phyloP scores from a whole-genome alignment of 2,797 vertebrate genomes.

The Cetoscarus ocellatus region DNA sequence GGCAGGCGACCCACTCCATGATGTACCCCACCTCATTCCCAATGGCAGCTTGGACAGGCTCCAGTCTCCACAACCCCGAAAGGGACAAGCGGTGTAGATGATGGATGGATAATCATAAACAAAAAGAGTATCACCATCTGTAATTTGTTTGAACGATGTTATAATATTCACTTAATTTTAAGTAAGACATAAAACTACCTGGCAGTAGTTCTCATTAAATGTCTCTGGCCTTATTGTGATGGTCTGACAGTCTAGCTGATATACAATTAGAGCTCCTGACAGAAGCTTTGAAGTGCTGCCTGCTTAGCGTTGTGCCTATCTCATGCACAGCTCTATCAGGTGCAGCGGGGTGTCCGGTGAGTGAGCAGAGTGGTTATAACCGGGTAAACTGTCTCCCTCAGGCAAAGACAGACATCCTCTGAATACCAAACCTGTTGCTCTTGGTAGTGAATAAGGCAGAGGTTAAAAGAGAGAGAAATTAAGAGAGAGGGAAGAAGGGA shows the following conservation, averaged over 20 bases:
- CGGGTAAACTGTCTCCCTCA: slow-evolving; percentile 66
- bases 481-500: not conserved
- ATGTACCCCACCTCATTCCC: too few species aligned
- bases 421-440: slow-evolving; percentile 69
- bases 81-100: too few species aligned
- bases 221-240: not conserved
- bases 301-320: slow-evolving; percentile 21
- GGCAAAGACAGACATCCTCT: slow-evolving; percentile 54
- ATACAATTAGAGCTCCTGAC: slow-evolving; percentile 10
- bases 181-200: too few species aligned
- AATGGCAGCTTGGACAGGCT: too few species aligned
- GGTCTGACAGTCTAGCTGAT: slow-evolving; percentile 7
- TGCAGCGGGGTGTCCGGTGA: slow-evolving; percentile 30
- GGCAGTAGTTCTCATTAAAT: not conserved
- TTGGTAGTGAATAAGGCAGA: slow-evolving; percentile 42
- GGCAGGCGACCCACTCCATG: too few species aligned
- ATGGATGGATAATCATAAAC: too few species aligned
- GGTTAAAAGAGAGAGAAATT: not conserved
- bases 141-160: too few species aligned
- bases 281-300: slow-evolving; percentile 52
- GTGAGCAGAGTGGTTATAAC: slow-evolving; percentile 55
- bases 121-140: too few species aligned
- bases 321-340: slow-evolving; percentile 47
- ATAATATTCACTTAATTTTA: too few species aligned
- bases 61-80: too few species aligned